Evolutionary conservation across 92 coral and sea anemone genomes (phyloP).

Genomic region (Plumapathes pennacea): DNA sequence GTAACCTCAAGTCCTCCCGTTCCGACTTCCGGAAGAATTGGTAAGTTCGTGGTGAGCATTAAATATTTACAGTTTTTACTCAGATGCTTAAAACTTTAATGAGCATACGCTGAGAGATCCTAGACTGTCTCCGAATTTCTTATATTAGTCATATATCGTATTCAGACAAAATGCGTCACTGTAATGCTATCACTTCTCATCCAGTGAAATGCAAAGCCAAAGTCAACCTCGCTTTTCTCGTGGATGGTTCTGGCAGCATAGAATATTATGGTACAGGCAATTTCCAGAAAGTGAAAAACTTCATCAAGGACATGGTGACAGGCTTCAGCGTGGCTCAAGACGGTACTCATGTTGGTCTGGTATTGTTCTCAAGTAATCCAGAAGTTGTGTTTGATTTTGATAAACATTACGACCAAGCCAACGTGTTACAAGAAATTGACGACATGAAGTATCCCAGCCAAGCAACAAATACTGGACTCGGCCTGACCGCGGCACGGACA

Average conservation of each 20-base stretch:
- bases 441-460: slow-evolving; percentile 20
- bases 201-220: slow-evolving; percentile 66
- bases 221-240: slow-evolving; percentile 66
- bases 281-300: slow-evolving; percentile 49
- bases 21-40: no score
- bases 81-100: no score
- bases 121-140: no score
- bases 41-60: no score
- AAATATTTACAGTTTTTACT: no score
- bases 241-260: slow-evolving; percentile 87
- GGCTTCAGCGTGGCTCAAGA: slow-evolving; percentile 39
- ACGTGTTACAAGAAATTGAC: slow-evolving; percentile 10
- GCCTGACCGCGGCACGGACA: slow-evolving; percentile 49
- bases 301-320: slow-evolving; percentile 35
- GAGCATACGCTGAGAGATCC: no score
- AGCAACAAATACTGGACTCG: slow-evolving; percentile 62
- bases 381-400: slow-evolving; percentile 26
- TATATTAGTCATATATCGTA: no score
- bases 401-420: slow-evolving; percentile 15
- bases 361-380: slow-evolving; percentile 30
- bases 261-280: slow-evolving; percentile 51
- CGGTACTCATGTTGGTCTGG: slow-evolving; percentile 52
- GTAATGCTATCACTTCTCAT: neutral
- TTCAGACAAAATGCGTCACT: no score
- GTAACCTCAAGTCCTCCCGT: no score